These are phyloP conservation scores for Sprattus sprattus DNA, from an alignment of 2,113 vertebrate genomes.

Conservation along the genomic window DNA sequence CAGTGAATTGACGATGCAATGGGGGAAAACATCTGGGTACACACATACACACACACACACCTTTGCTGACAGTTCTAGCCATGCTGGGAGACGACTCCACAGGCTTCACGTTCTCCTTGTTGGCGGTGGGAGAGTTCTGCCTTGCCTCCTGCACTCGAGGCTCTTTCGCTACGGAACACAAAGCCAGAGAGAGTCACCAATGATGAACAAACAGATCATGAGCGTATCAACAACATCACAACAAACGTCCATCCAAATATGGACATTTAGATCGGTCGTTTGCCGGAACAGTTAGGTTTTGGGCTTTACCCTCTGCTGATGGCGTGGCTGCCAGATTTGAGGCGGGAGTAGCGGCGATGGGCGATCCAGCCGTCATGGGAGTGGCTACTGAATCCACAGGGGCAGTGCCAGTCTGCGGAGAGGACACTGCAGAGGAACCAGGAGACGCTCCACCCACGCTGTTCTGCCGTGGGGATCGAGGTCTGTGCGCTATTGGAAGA, in stretches of 20 bases:
- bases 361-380: conserved; percentile 82
- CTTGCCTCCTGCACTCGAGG: conserved; percentile 89
- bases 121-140: conserved; percentile 85
- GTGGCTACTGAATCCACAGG: conserved; percentile 80
- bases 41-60: conserved; percentile 59
- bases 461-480: conserved; percentile 92
- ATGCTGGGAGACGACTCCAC: conserved; percentile 83
- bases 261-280: background rate
- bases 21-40: background rate
- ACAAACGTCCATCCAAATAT: background rate
- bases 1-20: background rate
- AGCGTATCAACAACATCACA: too few relatives aligned
- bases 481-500: conserved; percentile 85
- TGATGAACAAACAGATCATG: background rate
- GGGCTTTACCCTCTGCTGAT: conserved; percentile 79
- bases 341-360: conserved; percentile 87
- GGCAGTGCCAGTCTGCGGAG: conserved; percentile 83
- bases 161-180: conserved; percentile 83
- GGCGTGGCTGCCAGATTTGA: conserved; percentile 84
- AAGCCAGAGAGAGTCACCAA: background rate
- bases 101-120: conserved; percentile 90
- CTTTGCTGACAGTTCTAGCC: conserved; percentile 88
- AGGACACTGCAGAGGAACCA: conserved; percentile 79
- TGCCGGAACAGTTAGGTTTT: background rate
- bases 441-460: conserved; percentile 75